Base-by-base conservation (phyloP, 2,113 vertebrate genomes). In the Orientallactaga bullata region DNA sequence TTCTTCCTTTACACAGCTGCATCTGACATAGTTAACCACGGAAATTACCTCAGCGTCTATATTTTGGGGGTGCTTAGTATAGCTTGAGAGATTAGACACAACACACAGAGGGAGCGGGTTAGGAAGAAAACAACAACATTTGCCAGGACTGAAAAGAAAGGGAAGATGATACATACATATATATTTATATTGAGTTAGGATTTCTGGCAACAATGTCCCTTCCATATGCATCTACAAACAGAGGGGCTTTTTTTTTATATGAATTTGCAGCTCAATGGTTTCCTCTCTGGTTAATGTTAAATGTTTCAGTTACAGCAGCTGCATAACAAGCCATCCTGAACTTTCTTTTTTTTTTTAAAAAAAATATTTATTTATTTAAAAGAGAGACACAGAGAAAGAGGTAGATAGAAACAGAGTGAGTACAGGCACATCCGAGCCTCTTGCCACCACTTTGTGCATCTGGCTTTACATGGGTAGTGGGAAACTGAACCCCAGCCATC, bases 21-120 rank as follows among this genome's bases (percentile, higher is more conserved):
- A 80, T 86, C 80, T 90, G 30, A 79, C 26, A 68, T 35, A 95
- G 35, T 68, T 87, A 92, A 85, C 89, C 47, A 68, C n/a, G 28
- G 35, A 92, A 85, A 90, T 77, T 90, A 17, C 69, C 18, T 91
- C n/a, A 3, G 55, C 74, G 71, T 85, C 55, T 90, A 5, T 78
- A 61, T 89, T 88, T 94, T 89, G 55, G 68, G 35, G 60, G 51
- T 88, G 30, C 80, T 58, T 90, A 60, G 61, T 9, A 68, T 79
- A 90, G 60, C 65, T 90, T 88, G 39, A 83, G 60, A n/a, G 35
- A 95, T 61, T 28, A 72, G 60, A 88, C 78, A 90, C 85, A 15
- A 81, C 35, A 13, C 68, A 47, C 1, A 93, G 47, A 71, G 21
- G 37, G 35, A 85, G 72, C 47, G 10, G 11, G 72, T 85, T 37